Conservation (phyloP, 1,140 invertebrate genomes). For the Drosophila teissieri region DNA sequence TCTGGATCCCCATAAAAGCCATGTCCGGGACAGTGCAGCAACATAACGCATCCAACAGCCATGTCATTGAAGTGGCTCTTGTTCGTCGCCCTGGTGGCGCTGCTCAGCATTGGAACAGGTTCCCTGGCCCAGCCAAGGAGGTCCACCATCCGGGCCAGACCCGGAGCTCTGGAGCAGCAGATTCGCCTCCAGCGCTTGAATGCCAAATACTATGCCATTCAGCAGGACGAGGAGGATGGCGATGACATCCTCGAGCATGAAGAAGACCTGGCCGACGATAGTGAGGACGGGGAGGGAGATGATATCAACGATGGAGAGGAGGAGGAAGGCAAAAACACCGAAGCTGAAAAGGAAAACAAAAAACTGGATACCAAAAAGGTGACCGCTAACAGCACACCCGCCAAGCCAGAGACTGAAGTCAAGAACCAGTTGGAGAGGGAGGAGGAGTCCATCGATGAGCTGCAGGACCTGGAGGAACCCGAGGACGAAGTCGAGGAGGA, state of each 20-base stretch:
- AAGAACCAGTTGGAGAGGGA: constrained; percentile 11
- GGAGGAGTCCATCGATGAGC: constrained; percentile 6
- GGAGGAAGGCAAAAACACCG: constrained; percentile 3
- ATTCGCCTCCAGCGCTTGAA: constrained; percentile 55
- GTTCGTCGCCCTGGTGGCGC: constrained; percentile 47
- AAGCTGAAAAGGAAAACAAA: constrained; percentile 17
- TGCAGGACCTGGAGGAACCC: constrained; percentile 9
- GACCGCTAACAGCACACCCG: neutral
- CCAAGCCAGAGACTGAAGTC: constrained; percentile 42
- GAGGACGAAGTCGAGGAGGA: constrained; percentile 20
- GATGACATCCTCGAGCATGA: constrained; percentile 61
- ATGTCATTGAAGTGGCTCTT: constrained; percentile 66
- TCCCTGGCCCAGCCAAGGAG: constrained; percentile 27
- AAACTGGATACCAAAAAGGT: neutral
- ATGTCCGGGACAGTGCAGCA: constrained; percentile 13
- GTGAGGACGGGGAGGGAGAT: constrained; percentile 7
- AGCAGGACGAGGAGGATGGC: constrained; percentile 45
- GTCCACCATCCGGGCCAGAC: constrained; percentile 41
- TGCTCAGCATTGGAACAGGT: constrained; percentile 35
- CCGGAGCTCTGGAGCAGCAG: constrained; percentile 26
- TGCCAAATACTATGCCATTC: constrained; percentile 47
- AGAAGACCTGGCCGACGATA: constrained; percentile 39
- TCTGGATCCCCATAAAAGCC: constrained; percentile 51
- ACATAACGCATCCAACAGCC: constrained; percentile 50
- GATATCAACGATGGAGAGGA: constrained; percentile 26